A percentile compares a stretch with the other conserved stretches of the same genome.
Evolutionary conservation across 64 coral and sea anemone species (phyloP).

Genomic region (Stylophora pistillata): DNA sequence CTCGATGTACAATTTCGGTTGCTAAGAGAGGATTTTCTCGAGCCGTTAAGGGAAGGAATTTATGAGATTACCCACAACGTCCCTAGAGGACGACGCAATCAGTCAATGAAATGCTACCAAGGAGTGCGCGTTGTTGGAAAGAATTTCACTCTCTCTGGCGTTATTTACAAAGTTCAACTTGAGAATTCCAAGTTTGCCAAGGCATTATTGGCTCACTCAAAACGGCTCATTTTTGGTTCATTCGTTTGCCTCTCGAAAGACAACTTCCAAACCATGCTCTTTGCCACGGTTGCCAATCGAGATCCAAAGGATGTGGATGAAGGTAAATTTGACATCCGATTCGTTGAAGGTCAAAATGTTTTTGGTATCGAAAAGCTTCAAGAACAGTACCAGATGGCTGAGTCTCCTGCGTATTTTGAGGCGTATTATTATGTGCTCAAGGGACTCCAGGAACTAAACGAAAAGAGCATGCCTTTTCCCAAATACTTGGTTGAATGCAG

Average conservation of each 20-base stretch:
- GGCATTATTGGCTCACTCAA: slow-evolving; percentile 43
- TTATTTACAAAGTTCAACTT: slow-evolving; percentile 51
- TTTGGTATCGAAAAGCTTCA: slow-evolving; percentile 19
- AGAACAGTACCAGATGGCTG: slow-evolving; percentile 28
- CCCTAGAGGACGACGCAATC: slow-evolving; percentile 39
- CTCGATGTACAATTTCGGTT: slow-evolving; percentile 79
- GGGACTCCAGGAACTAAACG: slow-evolving; percentile 47
- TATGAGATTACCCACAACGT: slow-evolving; percentile 35
- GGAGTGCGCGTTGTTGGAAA: slow-evolving; percentile 41
- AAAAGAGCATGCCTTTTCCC: slow-evolving; percentile 58
- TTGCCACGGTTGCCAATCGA: slow-evolving; percentile 70
- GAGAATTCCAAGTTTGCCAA: slow-evolving; percentile 45
- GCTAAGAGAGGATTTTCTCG: slow-evolving; percentile 70
- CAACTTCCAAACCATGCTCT: slow-evolving; percentile 65
- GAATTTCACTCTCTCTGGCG: slow-evolving; percentile 49
- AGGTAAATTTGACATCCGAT: slow-evolving; percentile 1
- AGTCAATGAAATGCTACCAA: slow-evolving; percentile 62
- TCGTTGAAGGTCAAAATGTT: slow-evolving; percentile 26
- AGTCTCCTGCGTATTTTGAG: slow-evolving; percentile 50
- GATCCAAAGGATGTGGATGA: not conserved
- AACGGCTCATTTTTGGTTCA: slow-evolving; percentile 52
- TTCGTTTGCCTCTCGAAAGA: slow-evolving; percentile 75
- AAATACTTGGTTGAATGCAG: slow-evolving; percentile 8
- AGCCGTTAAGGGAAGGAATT: slow-evolving; percentile 71
- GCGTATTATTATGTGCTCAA: slow-evolving; percentile 68